phyloP scores from a whole-genome alignment of 2,888 invertebrate species.

The Chrysolina americana region DNA sequence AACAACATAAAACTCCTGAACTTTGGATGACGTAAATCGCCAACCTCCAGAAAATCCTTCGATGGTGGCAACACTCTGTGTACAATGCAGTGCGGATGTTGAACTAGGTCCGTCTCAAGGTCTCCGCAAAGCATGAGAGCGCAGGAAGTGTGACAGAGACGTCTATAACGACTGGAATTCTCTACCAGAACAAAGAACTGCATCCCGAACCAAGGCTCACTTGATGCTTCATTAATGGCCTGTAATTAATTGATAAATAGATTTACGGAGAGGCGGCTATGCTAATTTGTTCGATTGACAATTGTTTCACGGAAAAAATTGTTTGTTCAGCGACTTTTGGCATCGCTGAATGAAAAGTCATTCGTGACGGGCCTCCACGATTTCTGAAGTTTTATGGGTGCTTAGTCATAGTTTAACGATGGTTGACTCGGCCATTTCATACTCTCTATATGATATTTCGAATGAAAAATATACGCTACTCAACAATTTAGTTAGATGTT shows the following conservation, averaged over 20 bases:
- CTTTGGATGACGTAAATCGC: constrained; percentile 6
- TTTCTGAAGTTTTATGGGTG: constrained; percentile 3
- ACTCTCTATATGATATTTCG: neutral
- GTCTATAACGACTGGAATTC: constrained; percentile 42
- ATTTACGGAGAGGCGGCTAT: constrained; percentile 17
- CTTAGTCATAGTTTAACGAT: constrained; percentile 7
- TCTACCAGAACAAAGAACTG: constrained; percentile 52
- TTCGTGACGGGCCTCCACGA: neutral
- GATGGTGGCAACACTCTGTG: constrained; percentile 16
- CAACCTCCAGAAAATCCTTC: constrained; percentile 20
- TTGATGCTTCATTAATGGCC: constrained; percentile 36
- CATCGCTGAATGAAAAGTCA: neutral
- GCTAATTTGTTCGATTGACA: constrained; percentile 30
- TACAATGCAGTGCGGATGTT: constrained; percentile 65
- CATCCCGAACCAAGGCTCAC: constrained; percentile 33
- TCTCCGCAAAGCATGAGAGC: constrained; percentile 62
- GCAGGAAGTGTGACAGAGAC: constrained; percentile 63
- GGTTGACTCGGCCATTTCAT: neutral
- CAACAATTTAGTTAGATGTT: too few species aligned
- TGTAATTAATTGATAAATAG: constrained; percentile 36
- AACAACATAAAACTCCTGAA: neutral
- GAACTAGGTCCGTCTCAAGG: constrained; percentile 71
- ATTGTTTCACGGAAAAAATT: constrained; percentile 18
- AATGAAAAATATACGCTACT: neutral
- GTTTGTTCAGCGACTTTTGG: neutral